Conservation (phyloP, 2,888 invertebrate genomes). For the Philereme vetulata region DNA sequence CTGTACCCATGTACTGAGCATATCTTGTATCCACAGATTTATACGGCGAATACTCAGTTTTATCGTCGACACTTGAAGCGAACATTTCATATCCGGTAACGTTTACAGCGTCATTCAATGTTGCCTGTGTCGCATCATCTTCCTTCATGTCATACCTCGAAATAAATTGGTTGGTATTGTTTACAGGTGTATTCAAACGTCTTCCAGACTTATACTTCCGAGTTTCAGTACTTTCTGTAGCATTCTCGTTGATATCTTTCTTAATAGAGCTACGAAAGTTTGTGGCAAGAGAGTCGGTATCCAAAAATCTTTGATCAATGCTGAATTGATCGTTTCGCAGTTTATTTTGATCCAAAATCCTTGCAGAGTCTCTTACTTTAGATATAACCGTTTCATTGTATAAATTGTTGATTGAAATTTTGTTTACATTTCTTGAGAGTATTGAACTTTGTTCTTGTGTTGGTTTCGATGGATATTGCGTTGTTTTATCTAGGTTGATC, state of each 20-base stretch:
- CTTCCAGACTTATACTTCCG: conserved; percentile 61
- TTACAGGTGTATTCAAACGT: conserved; percentile 68
- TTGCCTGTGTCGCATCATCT: conserved; percentile 44
- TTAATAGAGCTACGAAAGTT: conserved; percentile 46
- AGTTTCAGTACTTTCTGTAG: conserved; percentile 42
- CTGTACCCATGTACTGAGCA: conserved; percentile 80
- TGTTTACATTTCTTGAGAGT: conserved; percentile 52
- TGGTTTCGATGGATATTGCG: conserved; percentile 38
- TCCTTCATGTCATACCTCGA: conserved; percentile 41
- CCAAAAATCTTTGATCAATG: conserved; percentile 64
- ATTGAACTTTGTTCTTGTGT: conserved; percentile 44
- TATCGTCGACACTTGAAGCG: conserved; percentile 60
- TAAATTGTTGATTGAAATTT: conserved; percentile 54
- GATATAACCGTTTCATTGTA: conserved; percentile 58
- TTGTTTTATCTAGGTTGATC: conserved; percentile 36
- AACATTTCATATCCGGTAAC: conserved; percentile 48
- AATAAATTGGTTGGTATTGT: conserved; percentile 45
- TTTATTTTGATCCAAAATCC: conserved; percentile 68
- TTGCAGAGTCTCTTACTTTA: conserved; percentile 61
- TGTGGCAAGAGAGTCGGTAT: conserved; percentile 52
- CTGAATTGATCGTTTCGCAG: conserved; percentile 63
- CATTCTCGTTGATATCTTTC: conserved; percentile 46
- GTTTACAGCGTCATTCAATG: conserved; percentile 49
- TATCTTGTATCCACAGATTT: conserved; percentile 62
- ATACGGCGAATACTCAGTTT: conserved; percentile 69